phyloP scores from a whole-genome alignment of 2,113 vertebrate genomes.

The Cyrtonyx montezumae region DNA sequence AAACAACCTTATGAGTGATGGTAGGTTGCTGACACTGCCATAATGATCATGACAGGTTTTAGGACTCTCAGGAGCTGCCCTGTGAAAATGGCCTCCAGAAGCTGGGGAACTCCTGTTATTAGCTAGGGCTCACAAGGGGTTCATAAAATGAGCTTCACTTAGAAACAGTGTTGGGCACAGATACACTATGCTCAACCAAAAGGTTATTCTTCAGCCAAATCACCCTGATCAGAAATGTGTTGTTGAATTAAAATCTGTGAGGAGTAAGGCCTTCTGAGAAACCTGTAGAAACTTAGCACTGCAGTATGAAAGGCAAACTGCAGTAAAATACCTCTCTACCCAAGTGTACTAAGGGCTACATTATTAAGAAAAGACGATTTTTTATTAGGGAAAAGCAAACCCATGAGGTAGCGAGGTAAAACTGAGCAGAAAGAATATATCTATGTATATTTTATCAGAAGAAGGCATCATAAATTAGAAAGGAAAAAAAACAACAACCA shows the following conservation, averaged over 20 bases:
- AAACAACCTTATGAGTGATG: not conserved
- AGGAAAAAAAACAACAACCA: not conserved
- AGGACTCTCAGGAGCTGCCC: not conserved
- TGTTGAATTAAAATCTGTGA: not conserved
- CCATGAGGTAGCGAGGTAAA: not conserved
- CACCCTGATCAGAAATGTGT: not conserved
- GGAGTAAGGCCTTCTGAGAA: not conserved
- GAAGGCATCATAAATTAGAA: not conserved
- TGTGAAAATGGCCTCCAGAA: not conserved
- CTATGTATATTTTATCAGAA: not conserved
- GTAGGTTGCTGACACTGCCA: not conserved
- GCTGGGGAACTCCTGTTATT: not conserved
- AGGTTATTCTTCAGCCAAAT: not conserved
- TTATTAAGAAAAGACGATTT: not conserved
- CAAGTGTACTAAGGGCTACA: not conserved
- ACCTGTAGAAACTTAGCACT: not conserved
- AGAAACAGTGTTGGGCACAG: accelerated
- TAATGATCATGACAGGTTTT: not conserved
- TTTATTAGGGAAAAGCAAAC: not conserved
- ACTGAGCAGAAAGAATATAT: not conserved
- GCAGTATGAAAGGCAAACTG: not conserved
- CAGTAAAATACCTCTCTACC: not conserved
- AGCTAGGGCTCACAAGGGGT: not conserved
- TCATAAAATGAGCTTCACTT: not conserved
- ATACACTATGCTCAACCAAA: not conserved